Evolutionary conservation across 1,140 invertebrate genomes (phyloP).

Genomic region (Chironomus tepperi): DNA sequence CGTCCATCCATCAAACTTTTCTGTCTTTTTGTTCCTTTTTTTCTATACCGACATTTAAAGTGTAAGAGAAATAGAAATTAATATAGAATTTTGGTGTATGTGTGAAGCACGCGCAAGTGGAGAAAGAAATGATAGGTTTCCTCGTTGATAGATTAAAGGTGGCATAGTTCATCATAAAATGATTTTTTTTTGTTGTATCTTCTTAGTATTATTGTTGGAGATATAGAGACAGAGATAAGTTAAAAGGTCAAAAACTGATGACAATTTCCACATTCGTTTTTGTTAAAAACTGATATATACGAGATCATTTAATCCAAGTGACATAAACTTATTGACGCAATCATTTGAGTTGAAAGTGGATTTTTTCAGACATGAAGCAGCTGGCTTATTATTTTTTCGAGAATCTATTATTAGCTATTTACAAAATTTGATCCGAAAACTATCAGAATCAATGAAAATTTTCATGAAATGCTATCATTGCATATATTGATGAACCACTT

Average conservation of each 20-base stretch:
- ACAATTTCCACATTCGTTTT: not conserved
- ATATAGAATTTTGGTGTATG: not conserved
- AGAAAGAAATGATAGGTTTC: not conserved
- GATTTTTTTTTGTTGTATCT: not conserved
- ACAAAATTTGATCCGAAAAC: too few relatives aligned
- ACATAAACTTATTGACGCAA: too few relatives aligned
- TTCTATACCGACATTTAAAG: not conserved
- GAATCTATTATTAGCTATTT: too few relatives aligned
- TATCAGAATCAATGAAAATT: too few relatives aligned
- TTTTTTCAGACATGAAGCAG: too few relatives aligned
- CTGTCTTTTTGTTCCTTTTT: not conserved
- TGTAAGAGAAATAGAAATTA: not conserved
- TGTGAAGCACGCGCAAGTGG: not conserved
- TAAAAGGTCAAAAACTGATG: slow-evolving; percentile 4
- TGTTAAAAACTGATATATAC: not conserved
- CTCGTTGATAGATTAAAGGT: too few relatives aligned
- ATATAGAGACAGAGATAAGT: slow-evolving; percentile 13
- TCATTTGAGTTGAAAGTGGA: too few relatives aligned
- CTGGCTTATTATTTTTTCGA: too few relatives aligned
- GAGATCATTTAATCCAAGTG: too few relatives aligned
- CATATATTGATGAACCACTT: too few relatives aligned
- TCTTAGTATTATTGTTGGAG: not conserved
- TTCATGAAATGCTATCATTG: too few relatives aligned
- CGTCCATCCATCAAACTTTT: slow-evolving; percentile 6
- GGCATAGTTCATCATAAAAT: not conserved